A percentile compares a stretch with the other conserved stretches of the same genome.
Conservation (phyloP, 2,113 vertebrate species). For the Struthidea cinerea region DNA sequence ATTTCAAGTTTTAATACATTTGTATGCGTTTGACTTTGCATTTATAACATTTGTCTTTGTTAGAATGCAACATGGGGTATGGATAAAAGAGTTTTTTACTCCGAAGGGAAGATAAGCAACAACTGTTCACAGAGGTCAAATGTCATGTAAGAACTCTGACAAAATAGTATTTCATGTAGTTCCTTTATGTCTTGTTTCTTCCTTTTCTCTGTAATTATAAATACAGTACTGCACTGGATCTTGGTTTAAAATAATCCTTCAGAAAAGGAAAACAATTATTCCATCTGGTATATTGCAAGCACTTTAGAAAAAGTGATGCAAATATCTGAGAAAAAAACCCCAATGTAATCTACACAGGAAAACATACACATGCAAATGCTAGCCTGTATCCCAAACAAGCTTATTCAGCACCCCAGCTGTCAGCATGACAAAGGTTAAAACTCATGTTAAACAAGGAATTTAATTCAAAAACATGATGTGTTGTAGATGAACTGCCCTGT, state of each 20-base stretch:
- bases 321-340: neutral
- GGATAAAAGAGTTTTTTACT: neutral
- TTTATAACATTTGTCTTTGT: neutral
- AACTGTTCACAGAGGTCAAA: neutral
- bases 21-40: neutral
- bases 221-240: neutral
- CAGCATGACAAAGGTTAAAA: neutral
- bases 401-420: neutral
- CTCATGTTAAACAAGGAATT: neutral
- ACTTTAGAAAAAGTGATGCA: constrained; percentile 6
- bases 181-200: neutral
- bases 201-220: neutral
- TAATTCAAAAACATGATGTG: neutral
- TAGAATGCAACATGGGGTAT: neutral
- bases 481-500: neutral
- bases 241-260: neutral
- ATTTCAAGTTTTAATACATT: neutral
- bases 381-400: neutral
- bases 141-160: neutral
- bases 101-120: neutral
- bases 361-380: neutral
- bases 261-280: neutral
- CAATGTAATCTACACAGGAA: neutral
- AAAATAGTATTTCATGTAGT: neutral
- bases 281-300: neutral